A percentile compares a stretch with the other conserved stretches of the same genome.
These are phyloP conservation scores for Helicoverpa assulta DNA, from an alignment of 2,888 invertebrate genomes.

Conservation along the genomic window DNA sequence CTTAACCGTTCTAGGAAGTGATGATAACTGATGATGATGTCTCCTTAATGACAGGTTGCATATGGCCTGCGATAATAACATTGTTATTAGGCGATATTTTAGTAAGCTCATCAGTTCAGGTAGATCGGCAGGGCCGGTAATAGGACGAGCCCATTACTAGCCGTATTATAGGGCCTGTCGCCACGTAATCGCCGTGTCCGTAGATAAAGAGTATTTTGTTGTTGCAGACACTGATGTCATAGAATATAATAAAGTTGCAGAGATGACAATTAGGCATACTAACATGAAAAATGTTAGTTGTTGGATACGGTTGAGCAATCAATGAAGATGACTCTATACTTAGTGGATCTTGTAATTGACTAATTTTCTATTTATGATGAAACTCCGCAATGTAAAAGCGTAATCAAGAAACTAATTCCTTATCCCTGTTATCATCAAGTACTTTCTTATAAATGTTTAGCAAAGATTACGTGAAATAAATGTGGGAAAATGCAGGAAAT, in stretches of 20 bases:
- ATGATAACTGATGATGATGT: constrained; percentile 43
- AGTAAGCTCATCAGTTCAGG: constrained; percentile 62
- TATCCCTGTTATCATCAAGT: neutral
- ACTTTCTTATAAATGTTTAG: neutral
- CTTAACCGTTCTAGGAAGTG: constrained; percentile 51
- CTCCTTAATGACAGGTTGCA: constrained; percentile 51
- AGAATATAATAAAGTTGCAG: constrained; percentile 31
- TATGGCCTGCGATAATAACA: constrained; percentile 47
- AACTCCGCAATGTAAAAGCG: neutral
- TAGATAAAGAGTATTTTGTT: constrained; percentile 66
- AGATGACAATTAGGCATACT: constrained; percentile 13
- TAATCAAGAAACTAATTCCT: neutral
- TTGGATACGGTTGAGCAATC: neutral
- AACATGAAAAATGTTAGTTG: neutral
- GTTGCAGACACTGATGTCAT: constrained; percentile 45
- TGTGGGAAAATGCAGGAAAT: neutral
- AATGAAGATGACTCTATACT: neutral
- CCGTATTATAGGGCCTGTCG: constrained; percentile 68
- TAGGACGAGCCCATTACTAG: constrained; percentile 52
- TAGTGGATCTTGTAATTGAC: neutral
- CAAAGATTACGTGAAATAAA: constrained; percentile 8
- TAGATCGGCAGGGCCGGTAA: constrained; percentile 62
- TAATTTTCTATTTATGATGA: neutral
- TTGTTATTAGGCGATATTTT: constrained; percentile 57
- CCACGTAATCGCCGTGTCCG: constrained; percentile 74